Evolutionary conservation across 2,113 vertebrate species (phyloP), one percentile per base, ranked within the genome.

Genomic region (Eptesicus fuscus): DNA sequence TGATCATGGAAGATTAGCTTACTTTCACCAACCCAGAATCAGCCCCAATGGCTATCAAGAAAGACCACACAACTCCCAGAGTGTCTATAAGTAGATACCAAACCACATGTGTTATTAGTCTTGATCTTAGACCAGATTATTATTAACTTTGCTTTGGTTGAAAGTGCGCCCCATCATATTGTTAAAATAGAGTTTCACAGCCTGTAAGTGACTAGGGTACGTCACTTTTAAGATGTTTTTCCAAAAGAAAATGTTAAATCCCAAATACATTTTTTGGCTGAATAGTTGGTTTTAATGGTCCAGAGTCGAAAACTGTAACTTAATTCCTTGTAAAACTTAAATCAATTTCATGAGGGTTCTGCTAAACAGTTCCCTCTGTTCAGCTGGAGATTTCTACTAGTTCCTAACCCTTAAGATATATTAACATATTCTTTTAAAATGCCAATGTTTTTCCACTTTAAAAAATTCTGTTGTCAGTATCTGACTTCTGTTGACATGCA

Each of bases 171-270:
- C 93, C 74, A 95, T 91, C 93, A 96, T 96, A 93, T 94, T 47
- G 96, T 97, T 93, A 97, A 91, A 89, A 94, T 86, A 94, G 82
- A 51, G 94, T 97, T 94, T 96, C 96, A 95, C 42, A 69, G 94
- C 67, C 88, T 97, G 84, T 69, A 92, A 95, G 74, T 91, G 88
- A 97, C n/a, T 11, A 86, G 86, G 71, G 35, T 96, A 96, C 91
- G 87, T 97, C 96, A 95, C 14, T 82, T 96, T 95, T 40, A 70
- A 93, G 95, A 83, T 67, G 2, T 4, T 93, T 97, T 95, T 97
- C 94, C 91, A 95, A 90, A 93, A 94, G 96, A 97, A 95, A 98
- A 96, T 90, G 86, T 97, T 95, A 97, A 97, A 96, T 89, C 65
- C 49, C 85, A 92, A 78, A 92, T 94, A 82, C 77, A 97, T 97